Conservation (phyloP, 2,113 vertebrate species). For the Phainopepla nitens region DNA sequence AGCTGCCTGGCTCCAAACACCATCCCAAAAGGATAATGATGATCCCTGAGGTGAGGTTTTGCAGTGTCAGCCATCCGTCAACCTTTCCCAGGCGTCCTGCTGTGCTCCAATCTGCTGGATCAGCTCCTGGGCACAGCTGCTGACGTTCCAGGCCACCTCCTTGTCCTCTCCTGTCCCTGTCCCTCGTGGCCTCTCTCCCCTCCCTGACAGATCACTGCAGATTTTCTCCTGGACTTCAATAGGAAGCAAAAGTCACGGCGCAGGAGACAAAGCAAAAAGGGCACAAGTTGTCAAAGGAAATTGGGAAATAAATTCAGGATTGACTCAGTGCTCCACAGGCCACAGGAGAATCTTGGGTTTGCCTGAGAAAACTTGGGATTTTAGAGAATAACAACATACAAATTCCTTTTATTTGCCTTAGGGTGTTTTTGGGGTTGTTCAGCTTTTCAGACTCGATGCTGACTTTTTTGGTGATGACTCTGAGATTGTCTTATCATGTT, state of each 20-base stretch:
- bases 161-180: background rate
- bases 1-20: background rate
- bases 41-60: background rate
- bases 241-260: accelerated
- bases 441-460: background rate
- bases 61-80: background rate
- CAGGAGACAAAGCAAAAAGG: background rate
- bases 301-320: background rate
- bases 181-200: background rate
- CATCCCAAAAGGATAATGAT: background rate
- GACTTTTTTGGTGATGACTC: background rate
- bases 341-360: background rate
- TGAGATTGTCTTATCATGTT: background rate
- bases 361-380: background rate
- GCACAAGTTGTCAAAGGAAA: background rate
- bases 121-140: background rate
- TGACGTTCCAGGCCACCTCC: background rate
- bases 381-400: background rate
- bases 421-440: background rate
- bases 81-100: background rate
- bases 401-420: background rate
- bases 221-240: background rate
- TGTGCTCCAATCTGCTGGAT: background rate
- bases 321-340: background rate
- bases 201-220: background rate